Conservation (phyloP, 2,797 vertebrate species). For the Oryzias sinensis region DNA sequence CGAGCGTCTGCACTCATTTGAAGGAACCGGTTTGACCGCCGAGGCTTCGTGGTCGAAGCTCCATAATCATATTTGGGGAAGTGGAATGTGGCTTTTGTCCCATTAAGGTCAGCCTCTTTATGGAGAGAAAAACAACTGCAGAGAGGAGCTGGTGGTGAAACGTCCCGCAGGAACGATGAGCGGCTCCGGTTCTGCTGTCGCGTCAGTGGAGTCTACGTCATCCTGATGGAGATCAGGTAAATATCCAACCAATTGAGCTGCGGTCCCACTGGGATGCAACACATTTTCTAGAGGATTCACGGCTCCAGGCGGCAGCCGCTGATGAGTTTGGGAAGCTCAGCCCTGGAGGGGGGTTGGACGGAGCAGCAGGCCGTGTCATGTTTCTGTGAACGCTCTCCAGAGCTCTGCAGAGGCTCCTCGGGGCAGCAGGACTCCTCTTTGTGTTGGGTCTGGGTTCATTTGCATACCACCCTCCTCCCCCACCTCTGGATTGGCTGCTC, state of each 20-base stretch:
- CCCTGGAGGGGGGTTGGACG: slow-evolving; percentile 13
- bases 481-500: slow-evolving; percentile 55
- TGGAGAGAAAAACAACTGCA: too few species aligned
- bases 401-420: slow-evolving; percentile 51
- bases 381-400: slow-evolving; percentile 71
- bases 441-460: slow-evolving; percentile 33
- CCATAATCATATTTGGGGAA: slow-evolving; percentile 34
- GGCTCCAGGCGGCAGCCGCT: slow-evolving; percentile 19
- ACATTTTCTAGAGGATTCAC: slow-evolving; percentile 32
- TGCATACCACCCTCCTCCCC: slow-evolving; percentile 53
- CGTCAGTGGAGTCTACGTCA: slow-evolving; percentile 34
- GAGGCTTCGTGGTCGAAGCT: slow-evolving; percentile 15
- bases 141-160: too few species aligned
- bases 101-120: slow-evolving; percentile 8
- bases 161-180: not conserved
- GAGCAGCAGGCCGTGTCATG: slow-evolving; percentile 50
- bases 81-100: slow-evolving; percentile 46
- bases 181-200: slow-evolving; percentile 22
- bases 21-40: slow-evolving; percentile 27
- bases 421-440: slow-evolving; percentile 49
- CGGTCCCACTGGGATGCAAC: slow-evolving; percentile 26
- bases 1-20: slow-evolving; percentile 12
- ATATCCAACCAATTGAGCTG: slow-evolving; percentile 16
- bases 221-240: slow-evolving; percentile 21
- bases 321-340: slow-evolving; percentile 41